Base-by-base conservation (phyloP, 2,888 invertebrate species). In the Sclerodermus sp. region DNA sequence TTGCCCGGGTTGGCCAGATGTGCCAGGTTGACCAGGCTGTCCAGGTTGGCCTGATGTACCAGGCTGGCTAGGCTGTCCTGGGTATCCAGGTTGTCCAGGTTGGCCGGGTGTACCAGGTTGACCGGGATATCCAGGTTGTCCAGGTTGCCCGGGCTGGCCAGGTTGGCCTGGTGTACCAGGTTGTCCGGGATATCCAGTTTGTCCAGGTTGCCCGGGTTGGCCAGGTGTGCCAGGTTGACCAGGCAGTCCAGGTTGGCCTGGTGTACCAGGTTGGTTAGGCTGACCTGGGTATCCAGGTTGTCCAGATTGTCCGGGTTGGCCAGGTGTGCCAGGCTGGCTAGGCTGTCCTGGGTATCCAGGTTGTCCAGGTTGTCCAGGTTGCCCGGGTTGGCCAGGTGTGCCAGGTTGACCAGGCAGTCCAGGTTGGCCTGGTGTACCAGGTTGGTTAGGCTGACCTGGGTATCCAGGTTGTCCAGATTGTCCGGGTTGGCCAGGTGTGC, bases 61-160 rank as follows among this genome's bases (percentile, higher is more conserved):
- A 5, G 23, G 23, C 23, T 23, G 23, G 3, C 64, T n/a, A 1
- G 45, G 45, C 1, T 29, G 32, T 4, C 42, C 49, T 1, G 50
- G 50, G 1, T 29, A 31, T 12, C 42, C 37, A n/a, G 63, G 63
- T 1, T 29, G 48, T 14, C 64, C 66, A 8, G 63, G 63, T 14
- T 42, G 54, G 36, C 53, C 56, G 8, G 4, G 4, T 23, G 23
- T 23, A 5, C 23, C 23, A 5, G 23, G 23, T 8, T 23, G 23
- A 5, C 64, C 66, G 6, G 63, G 63, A 15, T 42, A 55, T 37
- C 53, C 56, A 29, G 62, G 59, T 32, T 55, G 34, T 47, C 40
- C 53, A 32, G 43, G 58, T 13, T 44, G 55, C 42, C 53, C 62
- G 44, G 52, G 58, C 42, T 39, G 5, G 12, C 47, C 51, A 2